phyloP scores from a whole-genome alignment of 2,888 invertebrate genomes.

The Bedellia somnulentella region DNA sequence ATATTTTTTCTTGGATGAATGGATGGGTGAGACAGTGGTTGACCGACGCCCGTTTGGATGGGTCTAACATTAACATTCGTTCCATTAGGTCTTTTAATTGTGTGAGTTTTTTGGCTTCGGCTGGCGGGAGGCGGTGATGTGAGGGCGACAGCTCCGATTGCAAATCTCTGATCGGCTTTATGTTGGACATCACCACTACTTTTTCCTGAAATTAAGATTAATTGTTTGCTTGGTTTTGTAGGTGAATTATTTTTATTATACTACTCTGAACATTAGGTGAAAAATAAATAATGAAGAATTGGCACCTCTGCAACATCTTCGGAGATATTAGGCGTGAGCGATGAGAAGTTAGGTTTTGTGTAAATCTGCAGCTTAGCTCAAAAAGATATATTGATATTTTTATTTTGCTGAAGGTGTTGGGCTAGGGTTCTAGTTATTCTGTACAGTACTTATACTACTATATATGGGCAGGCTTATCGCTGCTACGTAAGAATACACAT shows the following conservation, averaged over 20 bases:
- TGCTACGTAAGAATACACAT: background rate
- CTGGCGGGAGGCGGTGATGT: slow-evolving; percentile 83
- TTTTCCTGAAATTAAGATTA: no score
- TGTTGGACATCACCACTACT: slow-evolving; percentile 90
- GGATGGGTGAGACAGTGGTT: slow-evolving; percentile 93
- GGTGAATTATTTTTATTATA: no score
- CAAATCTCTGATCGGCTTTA: slow-evolving; percentile 84
- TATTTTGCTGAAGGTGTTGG: no score
- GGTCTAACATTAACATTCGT: slow-evolving; percentile 88
- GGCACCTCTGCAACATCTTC: background rate
- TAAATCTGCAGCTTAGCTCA: no score
- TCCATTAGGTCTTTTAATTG: slow-evolving; percentile 93
- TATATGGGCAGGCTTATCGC: background rate
- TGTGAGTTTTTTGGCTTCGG: slow-evolving; percentile 87
- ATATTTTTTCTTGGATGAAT: slow-evolving; percentile 94
- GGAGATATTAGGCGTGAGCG: background rate
- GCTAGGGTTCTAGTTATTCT: no score
- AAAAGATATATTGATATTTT: no score
- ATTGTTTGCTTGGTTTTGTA: no score
- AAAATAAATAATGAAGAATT: slow-evolving; percentile 7
- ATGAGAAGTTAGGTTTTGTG: no score
- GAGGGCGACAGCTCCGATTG: slow-evolving; percentile 82
- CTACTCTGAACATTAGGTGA: no score
- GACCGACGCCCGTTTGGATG: slow-evolving; percentile 89
- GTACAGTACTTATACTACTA: no score